Evolutionary conservation across 2,888 invertebrate genomes (phyloP).

Genomic region (Stegana nigrithorax): DNA sequence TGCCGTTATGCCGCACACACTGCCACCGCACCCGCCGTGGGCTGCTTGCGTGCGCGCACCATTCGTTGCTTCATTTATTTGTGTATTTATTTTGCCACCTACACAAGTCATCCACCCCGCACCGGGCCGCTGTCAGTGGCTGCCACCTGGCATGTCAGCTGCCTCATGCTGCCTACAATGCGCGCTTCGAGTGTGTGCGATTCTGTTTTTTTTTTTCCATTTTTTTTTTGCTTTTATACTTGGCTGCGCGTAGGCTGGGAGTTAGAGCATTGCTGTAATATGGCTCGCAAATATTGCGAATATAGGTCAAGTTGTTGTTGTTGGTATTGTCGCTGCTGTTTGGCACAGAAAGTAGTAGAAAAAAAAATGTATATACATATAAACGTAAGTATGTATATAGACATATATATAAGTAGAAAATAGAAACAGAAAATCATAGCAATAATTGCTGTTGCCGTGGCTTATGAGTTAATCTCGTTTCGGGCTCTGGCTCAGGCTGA

Average conservation of each 20-base stretch:
- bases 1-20: too few species aligned
- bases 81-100: conserved; percentile 53
- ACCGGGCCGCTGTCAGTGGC: not conserved
- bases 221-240: too few species aligned
- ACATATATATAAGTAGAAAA: not conserved
- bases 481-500: not conserved
- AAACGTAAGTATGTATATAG: too few species aligned
- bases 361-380: too few species aligned
- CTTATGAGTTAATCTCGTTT: conserved; percentile 55
- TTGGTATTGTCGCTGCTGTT: conserved; percentile 19
- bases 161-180: too few species aligned
- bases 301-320: conserved; percentile 60
- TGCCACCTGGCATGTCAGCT: too few species aligned
- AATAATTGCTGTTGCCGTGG: conserved; percentile 53
- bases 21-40: too few species aligned
- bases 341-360: not conserved
- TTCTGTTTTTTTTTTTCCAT: too few species aligned
- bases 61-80: conserved; percentile 45
- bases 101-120: not conserved
- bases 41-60: too few species aligned
- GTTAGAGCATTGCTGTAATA: too few species aligned
- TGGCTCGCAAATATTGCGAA: conserved; percentile 45
- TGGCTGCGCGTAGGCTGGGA: too few species aligned
- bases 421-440: conserved; percentile 40
- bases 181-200: too few species aligned